Evolutionary conservation across 1,140 invertebrate genomes (phyloP).

Genomic region (Holcopasites calliopsidis): DNA sequence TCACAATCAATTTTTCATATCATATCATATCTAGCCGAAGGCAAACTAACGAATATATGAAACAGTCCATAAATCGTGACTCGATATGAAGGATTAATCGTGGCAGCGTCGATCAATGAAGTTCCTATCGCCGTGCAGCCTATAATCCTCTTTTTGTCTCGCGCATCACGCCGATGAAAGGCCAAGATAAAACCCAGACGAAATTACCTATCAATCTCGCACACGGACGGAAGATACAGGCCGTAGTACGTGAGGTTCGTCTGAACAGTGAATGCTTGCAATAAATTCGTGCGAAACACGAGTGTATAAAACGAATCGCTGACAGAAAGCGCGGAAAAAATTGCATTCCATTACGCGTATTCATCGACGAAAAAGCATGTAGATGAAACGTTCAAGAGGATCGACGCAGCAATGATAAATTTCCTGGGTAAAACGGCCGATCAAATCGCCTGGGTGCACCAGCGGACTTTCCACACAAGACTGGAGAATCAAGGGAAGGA

Average conservation of each 20-base stretch:
- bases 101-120: background rate
- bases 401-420: too few relatives aligned
- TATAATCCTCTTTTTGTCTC: background rate
- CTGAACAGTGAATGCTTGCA: background rate
- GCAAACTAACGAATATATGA: too few relatives aligned
- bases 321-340: background rate
- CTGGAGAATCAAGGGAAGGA: too few relatives aligned
- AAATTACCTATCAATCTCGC: background rate
- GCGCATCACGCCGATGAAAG: background rate
- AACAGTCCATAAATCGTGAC: background rate
- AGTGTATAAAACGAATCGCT: background rate
- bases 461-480: too few relatives aligned
- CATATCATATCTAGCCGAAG: too few relatives aligned
- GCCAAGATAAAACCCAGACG: background rate
- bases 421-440: too few relatives aligned
- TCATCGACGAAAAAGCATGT: background rate
- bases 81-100: constrained; percentile 10
- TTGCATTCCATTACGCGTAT: constrained; percentile 20
- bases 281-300: constrained; percentile 10
- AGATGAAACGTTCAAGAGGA: background rate
- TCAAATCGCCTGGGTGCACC: too few relatives aligned
- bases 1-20: too few relatives aligned
- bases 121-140: background rate
- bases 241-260: background rate
- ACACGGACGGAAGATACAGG: too few relatives aligned